Base-by-base conservation (phyloP, 2,797 vertebrate species). In the Serranus cabrilla region DNA sequence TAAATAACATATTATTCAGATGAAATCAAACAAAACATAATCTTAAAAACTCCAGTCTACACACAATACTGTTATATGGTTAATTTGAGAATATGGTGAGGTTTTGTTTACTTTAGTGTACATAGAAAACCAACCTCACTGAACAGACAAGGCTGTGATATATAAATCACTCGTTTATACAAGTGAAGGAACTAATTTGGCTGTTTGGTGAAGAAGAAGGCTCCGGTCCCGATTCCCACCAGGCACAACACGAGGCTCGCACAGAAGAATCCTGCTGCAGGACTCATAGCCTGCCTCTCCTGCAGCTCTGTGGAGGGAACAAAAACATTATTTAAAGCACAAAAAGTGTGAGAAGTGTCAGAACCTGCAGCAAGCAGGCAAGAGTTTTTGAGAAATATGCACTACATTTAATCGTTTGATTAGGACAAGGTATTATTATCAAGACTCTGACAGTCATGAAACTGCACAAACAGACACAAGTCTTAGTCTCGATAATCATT, bases 251-350 rank as follows among this genome's bases (percentile, higher is more conserved):
- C 20, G 0, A 74, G 54, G 5, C 71, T 66, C 1, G 1, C 62
- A 1, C 2, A 1, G 8, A 74, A 66, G 46, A 74, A 66, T 7
- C 10, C 46, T 3, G 61, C 39, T 7, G 54, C 71, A 31, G 54
- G 54, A 37, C 37, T 51, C 54, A 45, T 0, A 0, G 21, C 34
- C 51, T 8, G 62, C 16, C 37, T 18, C 52, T 42, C 14, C 25
- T 46, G 1, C 61, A 57, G 71, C 45, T 58, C 71, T 74, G 71
- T 43, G 34, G 23, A 14, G 4, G 39, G n/a, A 57, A 43, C 4
- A 21, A 23, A 51, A 42, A 43, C 9, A 20, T 16, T 7, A 14
- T 25, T 57, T 12, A 20, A 10, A 2, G 39, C 0, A 31, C 14
- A 31, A n/a, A n/a, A n/a, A n/a, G 12, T 50, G 2, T 21, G 2